Evolutionary conservation across 2,888 invertebrate genomes (phyloP).

Genomic region (Mystacides longicornis): DNA sequence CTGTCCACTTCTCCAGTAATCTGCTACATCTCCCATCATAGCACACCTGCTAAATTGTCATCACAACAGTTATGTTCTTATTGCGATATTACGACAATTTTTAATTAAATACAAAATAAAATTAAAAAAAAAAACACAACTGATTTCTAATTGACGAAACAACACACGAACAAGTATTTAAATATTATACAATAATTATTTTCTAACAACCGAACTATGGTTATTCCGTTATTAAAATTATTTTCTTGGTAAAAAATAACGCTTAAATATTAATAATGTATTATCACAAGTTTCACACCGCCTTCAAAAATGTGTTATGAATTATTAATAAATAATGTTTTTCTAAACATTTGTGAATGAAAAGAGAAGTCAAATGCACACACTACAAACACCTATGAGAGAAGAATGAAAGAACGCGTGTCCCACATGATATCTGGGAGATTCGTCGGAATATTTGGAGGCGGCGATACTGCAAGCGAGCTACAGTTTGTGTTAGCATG

Average conservation of each 20-base stretch:
- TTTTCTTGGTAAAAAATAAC: slow-evolving; percentile 2
- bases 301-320: background rate
- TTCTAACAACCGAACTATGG: background rate
- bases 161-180: background rate
- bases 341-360: background rate
- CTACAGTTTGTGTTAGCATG: background rate
- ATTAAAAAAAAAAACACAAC: no score
- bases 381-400: background rate
- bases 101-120: no score
- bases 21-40: slow-evolving; percentile 24
- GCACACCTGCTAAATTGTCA: slow-evolving; percentile 20
- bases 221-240: background rate
- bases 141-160: background rate
- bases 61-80: slow-evolving; percentile 4
- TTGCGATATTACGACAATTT: slow-evolving; percentile 9
- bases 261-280: background rate
- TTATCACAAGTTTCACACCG: background rate
- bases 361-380: background rate
- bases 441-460: background rate
- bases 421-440: background rate
- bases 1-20: slow-evolving; percentile 25
- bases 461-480: no score
- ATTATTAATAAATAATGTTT: background rate
- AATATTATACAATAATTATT: background rate
- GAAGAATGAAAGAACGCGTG: slow-evolving; percentile 1